Conservation (phyloP, 2,797 vertebrate genomes). For the Danio kyathit region DNA sequence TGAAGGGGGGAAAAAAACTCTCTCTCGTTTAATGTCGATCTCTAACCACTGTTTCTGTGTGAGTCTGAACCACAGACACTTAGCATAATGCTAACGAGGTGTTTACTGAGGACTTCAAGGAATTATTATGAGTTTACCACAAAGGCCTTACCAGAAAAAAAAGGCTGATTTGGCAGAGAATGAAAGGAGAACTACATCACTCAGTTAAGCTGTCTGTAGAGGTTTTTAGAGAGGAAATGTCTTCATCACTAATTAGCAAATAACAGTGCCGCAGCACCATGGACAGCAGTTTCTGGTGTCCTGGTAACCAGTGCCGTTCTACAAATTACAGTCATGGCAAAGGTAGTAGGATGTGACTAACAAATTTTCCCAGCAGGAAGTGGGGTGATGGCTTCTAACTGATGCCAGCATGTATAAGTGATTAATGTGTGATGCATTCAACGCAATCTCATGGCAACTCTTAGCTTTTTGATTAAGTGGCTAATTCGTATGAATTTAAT, state of each 20-base stretch:
- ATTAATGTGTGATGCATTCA: background rate
- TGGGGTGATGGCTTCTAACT: conserved; percentile 8
- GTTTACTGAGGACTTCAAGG: conserved; percentile 70
- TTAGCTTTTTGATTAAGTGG: too few relatives aligned
- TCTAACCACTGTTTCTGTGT: conserved; percentile 44
- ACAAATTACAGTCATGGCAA: conserved; percentile 34
- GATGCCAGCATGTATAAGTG: background rate
- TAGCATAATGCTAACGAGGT: conserved; percentile 66
- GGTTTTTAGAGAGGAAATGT: conserved; percentile 53
- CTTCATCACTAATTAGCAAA: conserved; percentile 62
- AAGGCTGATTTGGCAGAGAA: conserved; percentile 56
- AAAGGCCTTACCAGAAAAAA: conserved; percentile 60
- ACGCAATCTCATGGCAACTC: too few relatives aligned
- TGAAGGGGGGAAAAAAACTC: background rate
- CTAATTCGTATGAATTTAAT: too few relatives aligned
- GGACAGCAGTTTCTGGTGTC: conserved; percentile 48
- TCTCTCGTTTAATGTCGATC: conserved; percentile 18
- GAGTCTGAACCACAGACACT: conserved; percentile 53
- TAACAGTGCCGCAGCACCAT: conserved; percentile 46
- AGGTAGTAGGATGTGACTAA: conserved; percentile 32
- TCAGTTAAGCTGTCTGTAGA: conserved; percentile 23
- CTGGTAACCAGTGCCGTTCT: conserved; percentile 39
- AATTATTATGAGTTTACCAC: conserved; percentile 57
- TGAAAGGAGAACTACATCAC: conserved; percentile 58
- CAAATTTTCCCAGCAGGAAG: conserved; percentile 33